Base-by-base conservation (phyloP, 2,113 vertebrate species). In the Chroicocephalus ridibundus region DNA sequence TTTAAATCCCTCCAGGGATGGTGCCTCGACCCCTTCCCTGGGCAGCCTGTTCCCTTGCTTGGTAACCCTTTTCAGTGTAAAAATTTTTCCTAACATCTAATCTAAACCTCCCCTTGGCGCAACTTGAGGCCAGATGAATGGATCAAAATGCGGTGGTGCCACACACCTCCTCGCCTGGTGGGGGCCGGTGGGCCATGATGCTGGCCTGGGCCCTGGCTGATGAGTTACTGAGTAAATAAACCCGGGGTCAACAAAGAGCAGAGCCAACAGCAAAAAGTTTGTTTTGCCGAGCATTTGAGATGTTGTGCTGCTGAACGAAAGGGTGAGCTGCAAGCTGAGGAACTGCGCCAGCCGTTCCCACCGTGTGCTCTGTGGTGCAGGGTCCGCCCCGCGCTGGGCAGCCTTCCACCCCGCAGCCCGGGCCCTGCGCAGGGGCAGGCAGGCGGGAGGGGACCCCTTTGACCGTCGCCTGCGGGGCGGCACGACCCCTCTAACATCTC, bases 311-410 rank as follows among this genome's bases (percentile, higher is more conserved):
- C 81, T 31, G 49, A 64, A 85, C 9, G 22, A 9, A 85, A 46
- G 55, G 24, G 68, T 4, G 49, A 26, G 9, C 25, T 46, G 25
- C 44, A 51, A 36, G 71, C 58, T 34, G 51, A 54, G 64, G 27
- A 65, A 20, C 42, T 10, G 64, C 8, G 3, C 65, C 70, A 65
- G 38, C 64, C 9, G 31, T 71, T 40, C 19, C 32, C 75, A 38
- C 24, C 42, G 1, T 1, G 32, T 13, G 22, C n/a, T 22, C 36
- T 14, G 34, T 1, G 16, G 72, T 14, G 40, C 66, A 11, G 64
- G 29, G 40, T 18, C 78, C 1, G 2, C 31, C 3, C 31, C 3
- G 3, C 2, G 1, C 46, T 7, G 18, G 25, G 62, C 47, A 44
- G 17, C 13, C 0, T 42, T 26, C 2, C 0, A 24, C 55, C 78